phyloP scores from a whole-genome alignment of 2,113 vertebrate genomes.

The Istiophorus platypterus region DNA sequence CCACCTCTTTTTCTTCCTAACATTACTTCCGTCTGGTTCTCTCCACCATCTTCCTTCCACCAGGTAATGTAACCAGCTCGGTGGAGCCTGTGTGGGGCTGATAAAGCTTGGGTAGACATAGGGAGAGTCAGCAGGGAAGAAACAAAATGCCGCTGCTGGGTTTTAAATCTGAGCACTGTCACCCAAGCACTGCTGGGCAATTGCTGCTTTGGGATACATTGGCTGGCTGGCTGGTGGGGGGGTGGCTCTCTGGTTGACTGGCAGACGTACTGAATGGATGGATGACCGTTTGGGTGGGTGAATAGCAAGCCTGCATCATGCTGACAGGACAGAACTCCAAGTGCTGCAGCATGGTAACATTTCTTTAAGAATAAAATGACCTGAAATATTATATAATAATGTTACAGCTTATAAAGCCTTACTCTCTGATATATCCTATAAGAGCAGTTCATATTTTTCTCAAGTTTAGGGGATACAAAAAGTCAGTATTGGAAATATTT shows the following conservation, averaged over 20 bases:
- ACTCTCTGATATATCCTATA: too few relatives aligned
- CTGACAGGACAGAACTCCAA: conserved; percentile 34
- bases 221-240: conserved; percentile 23
- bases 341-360: conserved; percentile 10
- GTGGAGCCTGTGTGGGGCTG: conserved; percentile 59
- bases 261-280: conserved; percentile 38
- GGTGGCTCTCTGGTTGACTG: conserved; percentile 35
- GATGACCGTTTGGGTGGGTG: conserved; percentile 4
- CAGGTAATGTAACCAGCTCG: conserved; percentile 46
- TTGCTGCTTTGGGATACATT: conserved; percentile 44
- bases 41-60: not conserved
- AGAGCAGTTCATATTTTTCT: too few relatives aligned
- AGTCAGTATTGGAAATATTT: too few relatives aligned
- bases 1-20: not conserved
- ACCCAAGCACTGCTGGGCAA: conserved; percentile 38
- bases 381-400: not conserved
- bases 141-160: conserved; percentile 62
- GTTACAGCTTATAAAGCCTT: conserved; percentile 8
- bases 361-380: not conserved
- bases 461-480: too few relatives aligned
- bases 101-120: conserved; percentile 68
- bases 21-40: conserved; percentile 15
- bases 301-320: conserved; percentile 41
- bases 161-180: conserved; percentile 71
- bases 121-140: conserved; percentile 67